Evolutionary conservation across 2,113 vertebrate species (phyloP), one percentile per base, ranked within the genome.

Genomic region (Rhombomys opimus): DNA sequence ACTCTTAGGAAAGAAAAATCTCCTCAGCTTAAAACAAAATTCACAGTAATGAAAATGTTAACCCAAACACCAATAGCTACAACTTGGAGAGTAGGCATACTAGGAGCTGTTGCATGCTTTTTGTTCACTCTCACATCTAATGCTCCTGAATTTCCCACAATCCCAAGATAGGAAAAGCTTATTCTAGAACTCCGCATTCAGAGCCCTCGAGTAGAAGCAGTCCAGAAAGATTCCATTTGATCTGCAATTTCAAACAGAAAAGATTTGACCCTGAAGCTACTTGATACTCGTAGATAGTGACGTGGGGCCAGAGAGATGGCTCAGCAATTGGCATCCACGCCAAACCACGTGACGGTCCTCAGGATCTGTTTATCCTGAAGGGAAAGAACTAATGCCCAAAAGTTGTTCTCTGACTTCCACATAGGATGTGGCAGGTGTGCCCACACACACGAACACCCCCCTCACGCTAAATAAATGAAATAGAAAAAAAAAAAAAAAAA

Each of bases 41-140:
- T 30, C 50, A 68, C 38, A 85, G 76, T 70, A 73, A 76, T 91
- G 72, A 89, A 93, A 96, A 89, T 87, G 38, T 68, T 95, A 92
- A 93, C 65, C 38, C 68, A 95, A 72, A 73, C 78, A 89, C 65
- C 25, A 61, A 94, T 11, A 86, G 70, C 73, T 77, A 65, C 41
- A 57, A 41, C 38, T 93, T 80, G 20, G 7, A 12, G 46, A 76
- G 89, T 59, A 12, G 78, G 13, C 7, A 20, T 8, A 23, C 17
- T 23, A 38, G 87, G 73, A 22, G 61, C 35, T 17, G 38, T 23
- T 85, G 25, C 5, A 22, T 91, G 75, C 59, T 94, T 93, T 88
- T 94, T 38, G 32, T 38, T 46, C 32, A 67, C 50, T 25, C 72
- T 87, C 35, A 92, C 95, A 87, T 81, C 93, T 30, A 82, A 57